Conservation (phyloP, 2,888 invertebrate genomes). For the Netelia virgata region DNA sequence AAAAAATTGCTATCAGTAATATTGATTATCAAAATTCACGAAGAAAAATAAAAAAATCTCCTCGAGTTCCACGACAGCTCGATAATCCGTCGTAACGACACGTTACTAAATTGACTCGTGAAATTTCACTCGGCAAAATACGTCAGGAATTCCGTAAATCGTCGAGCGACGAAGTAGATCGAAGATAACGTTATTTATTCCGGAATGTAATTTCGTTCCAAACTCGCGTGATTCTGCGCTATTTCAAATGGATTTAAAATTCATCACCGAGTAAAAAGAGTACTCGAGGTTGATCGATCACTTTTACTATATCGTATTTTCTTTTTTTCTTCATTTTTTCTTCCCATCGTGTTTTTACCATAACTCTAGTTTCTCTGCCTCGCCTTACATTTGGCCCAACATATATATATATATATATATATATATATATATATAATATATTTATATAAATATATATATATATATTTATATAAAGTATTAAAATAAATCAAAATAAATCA, state of each 20-base stretch:
- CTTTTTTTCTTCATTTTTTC: background rate
- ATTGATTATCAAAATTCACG: background rate
- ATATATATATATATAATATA: no score
- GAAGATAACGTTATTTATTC: constrained; percentile 39
- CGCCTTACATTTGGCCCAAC: background rate
- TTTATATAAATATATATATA: background rate
- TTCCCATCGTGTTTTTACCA: background rate
- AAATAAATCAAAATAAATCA: background rate
- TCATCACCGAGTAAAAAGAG: background rate
- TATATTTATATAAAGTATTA: no score
- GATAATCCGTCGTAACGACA: constrained; percentile 7
- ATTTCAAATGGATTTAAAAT: constrained; percentile 38
- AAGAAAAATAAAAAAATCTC: background rate
- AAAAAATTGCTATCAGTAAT: no score
- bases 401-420: background rate
- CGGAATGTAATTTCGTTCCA: background rate
- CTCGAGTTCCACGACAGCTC: background rate
- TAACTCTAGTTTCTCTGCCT: background rate
- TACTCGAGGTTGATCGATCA: constrained; percentile 41
- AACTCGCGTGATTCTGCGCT: background rate
- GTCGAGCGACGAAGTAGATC: constrained; percentile 31
- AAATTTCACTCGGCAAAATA: constrained; percentile 18
- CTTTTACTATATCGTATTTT: constrained; percentile 3
- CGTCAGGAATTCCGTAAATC: constrained; percentile 13
- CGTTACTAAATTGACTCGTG: constrained; percentile 21